Evolutionary conservation across 2,888 invertebrate genomes (phyloP).

Genomic region (Cheilosia urbana): DNA sequence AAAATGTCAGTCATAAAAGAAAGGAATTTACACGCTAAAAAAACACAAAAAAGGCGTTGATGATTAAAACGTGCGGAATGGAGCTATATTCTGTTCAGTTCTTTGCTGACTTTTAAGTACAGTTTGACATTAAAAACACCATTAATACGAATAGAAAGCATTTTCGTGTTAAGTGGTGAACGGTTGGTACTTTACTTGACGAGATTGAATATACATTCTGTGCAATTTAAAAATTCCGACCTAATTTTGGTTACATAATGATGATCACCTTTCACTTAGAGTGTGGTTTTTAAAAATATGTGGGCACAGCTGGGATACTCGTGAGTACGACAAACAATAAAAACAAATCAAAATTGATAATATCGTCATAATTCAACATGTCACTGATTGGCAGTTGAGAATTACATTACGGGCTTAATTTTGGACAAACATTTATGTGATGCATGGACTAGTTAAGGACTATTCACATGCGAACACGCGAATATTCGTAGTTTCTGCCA

Average conservation of each 20-base stretch:
- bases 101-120: constrained; percentile 26
- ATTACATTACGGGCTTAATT: too few species aligned
- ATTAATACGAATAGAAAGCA: constrained; percentile 13
- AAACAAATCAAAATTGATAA: too few species aligned
- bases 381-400: too few species aligned
- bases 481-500: too few species aligned
- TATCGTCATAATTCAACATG: too few species aligned
- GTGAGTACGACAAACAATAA: too few species aligned
- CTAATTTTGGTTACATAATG: neutral
- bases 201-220: neutral
- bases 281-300: too few species aligned
- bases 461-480: too few species aligned
- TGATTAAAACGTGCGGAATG: constrained; percentile 11
- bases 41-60: constrained; percentile 16
- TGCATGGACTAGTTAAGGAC: too few species aligned
- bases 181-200: constrained; percentile 4
- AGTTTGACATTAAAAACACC: constrained; percentile 39
- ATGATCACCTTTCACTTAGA: too few species aligned
- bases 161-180: constrained; percentile 1
- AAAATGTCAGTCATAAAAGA: constrained; percentile 45
- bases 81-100: neutral
- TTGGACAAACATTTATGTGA: too few species aligned
- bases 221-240: neutral
- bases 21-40: neutral
- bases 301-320: too few species aligned